phyloP scores from a whole-genome alignment of 2,113 vertebrate species.

The Ovibos moschatus region DNA sequence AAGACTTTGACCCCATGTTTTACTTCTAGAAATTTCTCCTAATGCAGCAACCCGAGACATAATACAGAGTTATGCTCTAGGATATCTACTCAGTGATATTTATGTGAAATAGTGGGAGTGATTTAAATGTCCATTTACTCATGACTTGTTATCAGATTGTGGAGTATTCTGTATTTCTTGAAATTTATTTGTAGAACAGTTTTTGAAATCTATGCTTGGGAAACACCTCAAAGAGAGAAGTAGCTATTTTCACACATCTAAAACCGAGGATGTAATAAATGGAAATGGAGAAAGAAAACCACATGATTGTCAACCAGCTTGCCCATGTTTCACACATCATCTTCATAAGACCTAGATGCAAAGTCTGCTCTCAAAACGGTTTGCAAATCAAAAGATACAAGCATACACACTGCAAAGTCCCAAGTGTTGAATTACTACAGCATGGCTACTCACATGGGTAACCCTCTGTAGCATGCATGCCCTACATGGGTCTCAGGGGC shows the following conservation, averaged over 20 bases:
- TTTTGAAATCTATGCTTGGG: not conserved
- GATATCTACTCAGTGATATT: not conserved
- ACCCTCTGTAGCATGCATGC: not conserved
- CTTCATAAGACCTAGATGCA: not conserved
- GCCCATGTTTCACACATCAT: not conserved
- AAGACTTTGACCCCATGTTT: constrained; percentile 42
- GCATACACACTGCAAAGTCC: not conserved
- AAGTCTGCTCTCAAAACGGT: not conserved
- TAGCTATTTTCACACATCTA: not conserved
- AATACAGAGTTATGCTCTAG: not conserved
- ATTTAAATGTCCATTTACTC: not conserved
- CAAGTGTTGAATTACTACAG: not conserved
- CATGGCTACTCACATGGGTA: not conserved
- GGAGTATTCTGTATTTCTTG: not conserved
- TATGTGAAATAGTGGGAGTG: not conserved
- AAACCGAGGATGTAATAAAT: not conserved
- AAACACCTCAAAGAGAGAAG: not conserved
- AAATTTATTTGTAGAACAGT: not conserved
- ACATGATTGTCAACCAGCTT: not conserved
- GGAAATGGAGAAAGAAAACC: not conserved
- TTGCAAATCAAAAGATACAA: not conserved
- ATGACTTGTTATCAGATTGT: not conserved
- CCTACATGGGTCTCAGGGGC: not conserved
- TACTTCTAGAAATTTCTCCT: constrained; percentile 15
- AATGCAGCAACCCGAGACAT: not conserved